phyloP scores from a whole-genome alignment of 2,888 invertebrate species.

The Calephelis perditalis region DNA sequence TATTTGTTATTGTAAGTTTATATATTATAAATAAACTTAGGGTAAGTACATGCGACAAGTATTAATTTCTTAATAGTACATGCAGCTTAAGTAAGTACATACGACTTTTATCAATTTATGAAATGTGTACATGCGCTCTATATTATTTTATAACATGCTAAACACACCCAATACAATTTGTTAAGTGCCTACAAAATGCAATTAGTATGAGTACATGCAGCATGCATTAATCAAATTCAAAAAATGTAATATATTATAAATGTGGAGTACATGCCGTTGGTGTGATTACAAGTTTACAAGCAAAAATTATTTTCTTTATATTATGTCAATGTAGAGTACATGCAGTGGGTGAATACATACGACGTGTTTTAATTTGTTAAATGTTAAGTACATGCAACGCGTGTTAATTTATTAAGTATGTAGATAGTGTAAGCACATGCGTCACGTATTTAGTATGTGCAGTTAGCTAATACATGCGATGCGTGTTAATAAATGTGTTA shows the following conservation, averaged over 20 bases:
- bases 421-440: background rate
- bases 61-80: too few relatives aligned
- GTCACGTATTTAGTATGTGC: background rate
- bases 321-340: background rate
- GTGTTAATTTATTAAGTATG: background rate
- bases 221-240: background rate
- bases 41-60: too few relatives aligned
- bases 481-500: too few relatives aligned
- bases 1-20: too few relatives aligned
- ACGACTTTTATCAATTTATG: too few relatives aligned
- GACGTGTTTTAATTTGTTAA: background rate
- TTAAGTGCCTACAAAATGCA: background rate
- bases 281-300: too few relatives aligned
- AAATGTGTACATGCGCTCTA: too few relatives aligned
- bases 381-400: background rate
- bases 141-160: background rate
- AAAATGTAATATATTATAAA: too few relatives aligned
- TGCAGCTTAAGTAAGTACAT: background rate
- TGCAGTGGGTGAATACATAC: background rate
- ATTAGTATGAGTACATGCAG: background rate
- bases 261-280: too few relatives aligned
- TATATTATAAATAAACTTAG: too few relatives aligned
- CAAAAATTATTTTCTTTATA: too few relatives aligned
- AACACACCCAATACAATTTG: background rate
- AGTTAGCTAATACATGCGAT: background rate